Percentiles rank a stretch among this genome's conserved stretches.
These are phyloP conservation scores for Protosalanx chinensis DNA, from an alignment of 2,797 vertebrate species.

Conservation along the genomic window DNA sequence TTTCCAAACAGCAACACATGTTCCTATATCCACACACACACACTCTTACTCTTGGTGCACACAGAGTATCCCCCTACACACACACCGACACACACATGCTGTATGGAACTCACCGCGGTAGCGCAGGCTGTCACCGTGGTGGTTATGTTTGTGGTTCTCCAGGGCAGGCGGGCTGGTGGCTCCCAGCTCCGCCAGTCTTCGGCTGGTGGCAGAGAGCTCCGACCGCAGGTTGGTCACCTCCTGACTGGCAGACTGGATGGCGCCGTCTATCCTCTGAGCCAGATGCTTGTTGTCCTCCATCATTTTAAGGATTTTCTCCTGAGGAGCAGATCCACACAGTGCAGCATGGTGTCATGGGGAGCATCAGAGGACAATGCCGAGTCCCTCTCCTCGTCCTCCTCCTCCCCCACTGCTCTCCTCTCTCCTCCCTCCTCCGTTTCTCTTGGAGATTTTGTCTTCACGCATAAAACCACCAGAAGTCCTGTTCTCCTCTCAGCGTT, in stretches of 20 bases:
- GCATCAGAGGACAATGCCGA: constrained; percentile 48
- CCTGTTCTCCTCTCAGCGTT: constrained; percentile 32
- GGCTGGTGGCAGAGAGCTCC: constrained; percentile 87
- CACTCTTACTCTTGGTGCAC: not conserved
- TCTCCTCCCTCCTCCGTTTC: constrained; percentile 37
- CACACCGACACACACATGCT: constrained; percentile 19
- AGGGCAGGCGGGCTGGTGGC: constrained; percentile 73
- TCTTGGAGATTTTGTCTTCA: constrained; percentile 51
- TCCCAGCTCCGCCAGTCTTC: constrained; percentile 86
- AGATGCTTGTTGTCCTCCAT: constrained; percentile 96
- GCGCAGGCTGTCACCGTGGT: constrained; percentile 65
- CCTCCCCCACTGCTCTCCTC: constrained; percentile 32
- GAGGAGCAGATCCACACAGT: constrained; percentile 83
- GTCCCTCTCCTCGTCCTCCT: constrained; percentile 7
- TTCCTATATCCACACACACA: constrained; percentile 20
- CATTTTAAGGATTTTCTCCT: constrained; percentile 90
- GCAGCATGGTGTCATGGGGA: constrained; percentile 81
- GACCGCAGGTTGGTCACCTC: constrained; percentile 89
- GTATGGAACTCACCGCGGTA: constrained; percentile 63
- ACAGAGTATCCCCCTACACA: not conserved
- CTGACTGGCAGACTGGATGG: constrained; percentile 88
- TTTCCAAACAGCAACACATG: constrained; percentile 53
- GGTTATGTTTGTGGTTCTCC: constrained; percentile 82
- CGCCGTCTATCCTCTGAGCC: constrained; percentile 89
- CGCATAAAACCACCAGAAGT: constrained; percentile 34